These are phyloP conservation scores for Marronus borbonicus DNA, from an alignment of 2,888 invertebrate species.

Conservation along the genomic window DNA sequence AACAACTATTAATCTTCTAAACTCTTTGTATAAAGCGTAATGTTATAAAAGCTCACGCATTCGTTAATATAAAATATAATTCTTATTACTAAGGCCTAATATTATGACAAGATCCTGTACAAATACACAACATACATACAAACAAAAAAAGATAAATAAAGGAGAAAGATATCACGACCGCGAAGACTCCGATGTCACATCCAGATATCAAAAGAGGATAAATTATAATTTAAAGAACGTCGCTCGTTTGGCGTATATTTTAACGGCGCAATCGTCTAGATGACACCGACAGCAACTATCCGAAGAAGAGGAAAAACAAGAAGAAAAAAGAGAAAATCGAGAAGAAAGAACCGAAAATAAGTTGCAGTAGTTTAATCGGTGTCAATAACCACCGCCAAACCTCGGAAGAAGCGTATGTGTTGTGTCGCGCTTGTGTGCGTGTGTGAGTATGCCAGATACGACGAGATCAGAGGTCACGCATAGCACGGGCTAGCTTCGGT, in stretches of 20 bases:
- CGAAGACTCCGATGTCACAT: conserved; percentile 62
- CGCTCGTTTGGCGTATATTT: conserved; percentile 52
- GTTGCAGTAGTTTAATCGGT: conserved; percentile 53
- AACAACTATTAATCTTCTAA: too few species aligned
- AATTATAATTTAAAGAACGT: conserved; percentile 62
- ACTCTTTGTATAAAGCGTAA: too few species aligned
- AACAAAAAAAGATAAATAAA: neutral
- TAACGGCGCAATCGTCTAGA: conserved; percentile 28
- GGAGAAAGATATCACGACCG: conserved; percentile 48
- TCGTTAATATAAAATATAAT: too few species aligned
- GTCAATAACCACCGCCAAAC: conserved; percentile 55
- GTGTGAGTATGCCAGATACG: conserved; percentile 22
- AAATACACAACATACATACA: neutral
- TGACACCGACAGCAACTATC: neutral
- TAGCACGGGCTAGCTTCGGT: conserved; percentile 57
- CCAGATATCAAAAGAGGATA: conserved; percentile 62
- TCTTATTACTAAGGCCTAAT: too few species aligned
- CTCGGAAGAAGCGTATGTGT: conserved; percentile 11
- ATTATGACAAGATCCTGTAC: too few species aligned
- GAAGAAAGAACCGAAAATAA: conserved; percentile 45
- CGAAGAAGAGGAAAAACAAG: neutral
- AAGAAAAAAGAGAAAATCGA: neutral
- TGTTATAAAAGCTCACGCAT: too few species aligned
- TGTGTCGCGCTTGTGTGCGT: too few species aligned
- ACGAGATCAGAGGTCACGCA: conserved; percentile 55